Evolutionary conservation across 2,113 vertebrate species (phyloP).

Genomic region (Serilophus lunatus): DNA sequence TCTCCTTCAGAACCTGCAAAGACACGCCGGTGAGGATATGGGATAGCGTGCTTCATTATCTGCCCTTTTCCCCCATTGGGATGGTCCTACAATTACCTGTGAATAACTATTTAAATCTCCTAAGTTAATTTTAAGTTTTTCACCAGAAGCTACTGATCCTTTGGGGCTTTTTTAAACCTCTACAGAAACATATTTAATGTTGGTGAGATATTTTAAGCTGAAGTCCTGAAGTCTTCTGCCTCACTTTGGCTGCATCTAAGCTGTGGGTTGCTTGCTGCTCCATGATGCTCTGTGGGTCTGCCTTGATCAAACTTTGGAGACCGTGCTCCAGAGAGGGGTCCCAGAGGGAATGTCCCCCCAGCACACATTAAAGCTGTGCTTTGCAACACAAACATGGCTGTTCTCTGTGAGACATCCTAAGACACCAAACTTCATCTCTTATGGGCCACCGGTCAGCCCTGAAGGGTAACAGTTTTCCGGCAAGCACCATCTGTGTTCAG

Average conservation of each 20-base stretch:
- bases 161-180: neutral
- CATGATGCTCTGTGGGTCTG: rapidly evolving
- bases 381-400: rapidly evolving
- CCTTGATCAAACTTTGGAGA: neutral
- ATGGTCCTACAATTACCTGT: neutral
- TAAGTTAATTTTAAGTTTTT: neutral
- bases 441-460: neutral
- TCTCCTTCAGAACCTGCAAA: constrained; percentile 74
- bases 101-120: neutral
- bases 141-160: neutral
- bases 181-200: neutral
- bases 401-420: neutral
- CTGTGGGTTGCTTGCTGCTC: neutral
- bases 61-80: neutral
- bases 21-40: constrained; percentile 77
- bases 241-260: neutral
- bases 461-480: neutral
- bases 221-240: neutral
- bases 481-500: neutral
- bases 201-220: neutral
- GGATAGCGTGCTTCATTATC: neutral
- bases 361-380: rapidly evolving
- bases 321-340: neutral
- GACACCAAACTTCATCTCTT: neutral
- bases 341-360: neutral